Evolutionary conservation across 2,888 invertebrate species (phyloP), one percentile per base, ranked within the genome.

Genomic region (Piscicola geometra): DNA sequence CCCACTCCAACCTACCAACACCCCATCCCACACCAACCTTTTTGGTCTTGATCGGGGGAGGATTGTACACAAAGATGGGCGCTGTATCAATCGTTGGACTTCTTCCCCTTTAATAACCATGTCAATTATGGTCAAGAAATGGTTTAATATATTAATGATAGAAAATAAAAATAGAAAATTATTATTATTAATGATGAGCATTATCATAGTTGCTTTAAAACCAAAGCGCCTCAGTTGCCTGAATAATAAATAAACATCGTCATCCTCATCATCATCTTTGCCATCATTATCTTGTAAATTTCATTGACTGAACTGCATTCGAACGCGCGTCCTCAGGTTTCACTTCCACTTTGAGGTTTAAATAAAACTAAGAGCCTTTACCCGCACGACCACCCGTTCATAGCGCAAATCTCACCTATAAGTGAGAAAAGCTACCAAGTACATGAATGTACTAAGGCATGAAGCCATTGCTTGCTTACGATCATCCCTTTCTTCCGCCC

Each of bases 381-480:
- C 50, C 21, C 50, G 12, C 50, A 21, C 50, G 21, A 47, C 9
- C 12, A 47, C 50, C 50, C 50, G 12, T 47, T 21, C 50, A 47
- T 47, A 64, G 12, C 64, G 15, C 64, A 9, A 64, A 9, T 12
- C 30, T 15, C n/a, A 12, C 64, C 12, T 9, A 21, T 67, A 30
- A 30, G 67, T n/a, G 21, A 67, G 21, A 67, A 71, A 71, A 18
- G 52, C 64, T 15, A 64, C 41, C 33, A 35, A 36, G 64, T 73
- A 56, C 52, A 73, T 50, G 33, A 73, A 73, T 1, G 73, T 73
- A 32, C 56, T 56, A 18, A 73, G 25, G 33, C 52, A 73, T 60
- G 35, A 56, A 25, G 73, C 73, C 35, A 73, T 32, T 33, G 73
- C 73, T 35, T 73, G 73, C 41, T 73, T 73, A 35, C 52, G 60